phyloP scores from a whole-genome alignment of 2,113 vertebrate species.

The Pica pica region DNA sequence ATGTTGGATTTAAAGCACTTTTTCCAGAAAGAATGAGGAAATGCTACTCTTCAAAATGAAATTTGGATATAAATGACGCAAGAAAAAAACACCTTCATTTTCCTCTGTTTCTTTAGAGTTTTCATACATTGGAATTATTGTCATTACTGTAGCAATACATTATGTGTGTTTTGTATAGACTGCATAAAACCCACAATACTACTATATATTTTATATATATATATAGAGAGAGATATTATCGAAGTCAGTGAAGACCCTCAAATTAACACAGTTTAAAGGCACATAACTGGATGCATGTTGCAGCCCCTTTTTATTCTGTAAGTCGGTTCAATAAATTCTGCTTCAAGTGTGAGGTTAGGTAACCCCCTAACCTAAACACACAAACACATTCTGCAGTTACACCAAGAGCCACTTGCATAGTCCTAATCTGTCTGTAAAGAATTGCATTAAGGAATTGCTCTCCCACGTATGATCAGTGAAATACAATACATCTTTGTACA shows the following conservation, averaged over 20 bases:
- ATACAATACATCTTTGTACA: neutral
- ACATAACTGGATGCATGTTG: neutral
- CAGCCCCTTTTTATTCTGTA: neutral
- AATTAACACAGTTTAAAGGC: neutral
- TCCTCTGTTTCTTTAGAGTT: neutral
- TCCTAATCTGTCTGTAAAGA: neutral
- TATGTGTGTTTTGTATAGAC: neutral
- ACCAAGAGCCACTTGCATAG: neutral
- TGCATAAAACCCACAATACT: neutral
- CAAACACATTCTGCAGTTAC: neutral
- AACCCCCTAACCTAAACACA: neutral
- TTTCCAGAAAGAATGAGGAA: neutral
- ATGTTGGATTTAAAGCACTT: neutral
- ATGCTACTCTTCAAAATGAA: neutral
- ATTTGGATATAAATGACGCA: neutral
- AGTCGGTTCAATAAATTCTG: neutral
- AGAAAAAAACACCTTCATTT: fast-evolving
- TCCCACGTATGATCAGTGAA: neutral
- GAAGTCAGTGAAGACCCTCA: neutral
- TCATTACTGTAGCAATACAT: neutral
- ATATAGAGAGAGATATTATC: too few species aligned
- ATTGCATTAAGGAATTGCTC: neutral
- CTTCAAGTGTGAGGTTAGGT: neutral
- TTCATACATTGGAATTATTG: neutral
- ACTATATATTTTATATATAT: neutral